Evolutionary conservation across 37 sponge, comb jelly and placozoan genomes (phyloP).

Genomic region (Chondrosia reniformis): DNA sequence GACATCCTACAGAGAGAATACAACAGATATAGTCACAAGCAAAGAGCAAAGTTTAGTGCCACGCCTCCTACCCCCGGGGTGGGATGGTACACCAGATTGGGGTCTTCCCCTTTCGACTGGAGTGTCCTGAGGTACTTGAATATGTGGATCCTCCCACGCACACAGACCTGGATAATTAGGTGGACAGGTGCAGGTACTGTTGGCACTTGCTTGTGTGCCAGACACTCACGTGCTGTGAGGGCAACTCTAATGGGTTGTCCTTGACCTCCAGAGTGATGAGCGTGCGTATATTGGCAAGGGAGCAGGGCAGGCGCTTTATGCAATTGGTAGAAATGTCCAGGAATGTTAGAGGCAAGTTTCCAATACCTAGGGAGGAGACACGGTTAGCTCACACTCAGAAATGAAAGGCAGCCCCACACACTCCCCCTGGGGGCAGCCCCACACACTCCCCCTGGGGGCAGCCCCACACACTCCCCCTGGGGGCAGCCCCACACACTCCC

Average conservation of each 20-base stretch:
- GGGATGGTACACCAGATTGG: constrained; percentile 17
- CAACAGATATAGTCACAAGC: not conserved
- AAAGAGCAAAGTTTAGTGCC: too few relatives aligned
- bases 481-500: not conserved
- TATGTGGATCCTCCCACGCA: constrained; percentile 55
- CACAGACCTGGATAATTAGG: constrained; percentile 35
- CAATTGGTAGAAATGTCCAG: constrained; percentile 59
- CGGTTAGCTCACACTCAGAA: not conserved
- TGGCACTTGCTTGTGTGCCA: too few relatives aligned
- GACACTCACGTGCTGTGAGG: constrained; percentile 45
- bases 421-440: not conserved
- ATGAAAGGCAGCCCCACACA: not conserved
- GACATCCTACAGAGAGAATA: not conserved
- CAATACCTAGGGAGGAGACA: constrained; percentile 18
- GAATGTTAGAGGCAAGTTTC: constrained; percentile 24
- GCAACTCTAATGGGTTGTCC: constrained; percentile 61
- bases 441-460: not conserved
- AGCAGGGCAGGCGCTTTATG: constrained; percentile 36
- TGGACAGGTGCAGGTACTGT: not conserved
- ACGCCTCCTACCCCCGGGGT: not conserved
- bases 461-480: not conserved
- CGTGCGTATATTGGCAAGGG: constrained; percentile 25
- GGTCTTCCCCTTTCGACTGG: constrained; percentile 44
- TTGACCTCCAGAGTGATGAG: constrained; percentile 34
- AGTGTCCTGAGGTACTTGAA: constrained; percentile 56